phyloP scores from a whole-genome alignment of 2,113 vertebrate species.

The Dromaius novaehollandiae region DNA sequence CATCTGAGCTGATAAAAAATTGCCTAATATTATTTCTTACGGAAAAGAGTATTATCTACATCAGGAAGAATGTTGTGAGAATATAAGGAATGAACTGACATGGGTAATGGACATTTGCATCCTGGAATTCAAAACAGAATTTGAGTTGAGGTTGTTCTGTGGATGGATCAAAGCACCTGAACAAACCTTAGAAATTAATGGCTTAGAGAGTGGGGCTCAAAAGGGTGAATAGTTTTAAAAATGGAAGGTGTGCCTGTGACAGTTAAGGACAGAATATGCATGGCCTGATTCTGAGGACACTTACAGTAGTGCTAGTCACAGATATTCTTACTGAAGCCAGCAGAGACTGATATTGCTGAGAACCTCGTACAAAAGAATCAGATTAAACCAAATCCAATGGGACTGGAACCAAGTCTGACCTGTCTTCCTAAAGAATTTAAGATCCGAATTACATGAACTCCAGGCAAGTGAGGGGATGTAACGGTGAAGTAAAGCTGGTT shows the following conservation, averaged over 20 bases:
- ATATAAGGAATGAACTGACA: background rate
- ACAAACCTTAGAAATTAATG: background rate
- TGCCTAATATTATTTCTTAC: background rate
- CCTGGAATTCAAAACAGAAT: background rate
- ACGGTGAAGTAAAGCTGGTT: background rate
- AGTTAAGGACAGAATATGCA: background rate
- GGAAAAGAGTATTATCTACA: background rate
- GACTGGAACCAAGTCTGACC: background rate
- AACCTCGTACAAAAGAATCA: background rate
- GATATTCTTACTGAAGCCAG: background rate
- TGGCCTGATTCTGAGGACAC: background rate
- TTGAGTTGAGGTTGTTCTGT: background rate
- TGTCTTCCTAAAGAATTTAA: background rate
- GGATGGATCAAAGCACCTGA: background rate
- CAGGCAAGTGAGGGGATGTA: background rate
- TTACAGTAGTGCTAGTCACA: background rate
- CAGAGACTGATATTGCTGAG: background rate
- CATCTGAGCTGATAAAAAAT: background rate
- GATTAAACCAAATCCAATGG: background rate
- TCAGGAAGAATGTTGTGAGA: background rate
- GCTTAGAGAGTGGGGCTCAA: background rate
- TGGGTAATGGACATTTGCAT: rapidly evolving
- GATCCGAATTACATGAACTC: background rate
- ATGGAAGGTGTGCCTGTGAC: background rate
- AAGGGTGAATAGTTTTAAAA: background rate